These are phyloP conservation scores for Urosaurus nigricauda DNA, from an alignment of 2,797 vertebrate genomes.

Conservation along the genomic window DNA sequence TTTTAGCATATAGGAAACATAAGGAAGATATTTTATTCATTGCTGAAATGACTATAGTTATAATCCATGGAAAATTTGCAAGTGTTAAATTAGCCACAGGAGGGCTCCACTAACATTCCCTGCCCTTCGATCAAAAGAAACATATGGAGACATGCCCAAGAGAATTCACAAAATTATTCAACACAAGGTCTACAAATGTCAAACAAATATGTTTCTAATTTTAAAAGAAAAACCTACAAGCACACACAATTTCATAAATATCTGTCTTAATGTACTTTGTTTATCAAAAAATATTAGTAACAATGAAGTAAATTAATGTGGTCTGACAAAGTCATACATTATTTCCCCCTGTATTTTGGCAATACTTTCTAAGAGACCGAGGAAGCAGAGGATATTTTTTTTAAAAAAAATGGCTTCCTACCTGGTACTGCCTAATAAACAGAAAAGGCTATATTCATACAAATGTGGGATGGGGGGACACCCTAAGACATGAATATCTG, in stretches of 20 bases:
- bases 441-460: constrained; percentile 28
- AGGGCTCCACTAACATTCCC: constrained; percentile 49
- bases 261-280: constrained; percentile 5
- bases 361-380: constrained; percentile 18
- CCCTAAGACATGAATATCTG: constrained; percentile 43
- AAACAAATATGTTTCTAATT: constrained; percentile 21
- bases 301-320: constrained; percentile 34
- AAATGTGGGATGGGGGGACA: constrained; percentile 5
- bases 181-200: constrained; percentile 24
- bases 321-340: background rate
- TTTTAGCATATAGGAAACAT: constrained; percentile 38
- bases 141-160: constrained; percentile 24
- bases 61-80: constrained; percentile 28
- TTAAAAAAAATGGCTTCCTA: constrained; percentile 19
- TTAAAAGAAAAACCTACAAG: constrained; percentile 22
- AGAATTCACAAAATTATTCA: constrained; percentile 28
- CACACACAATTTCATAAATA: constrained; percentile 33
- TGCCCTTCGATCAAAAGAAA: constrained; percentile 38
- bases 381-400: background rate
- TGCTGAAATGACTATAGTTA: constrained; percentile 18
- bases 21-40: constrained; percentile 15
- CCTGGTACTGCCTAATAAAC: background rate
- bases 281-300: background rate
- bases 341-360: background rate
- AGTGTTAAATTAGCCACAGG: constrained; percentile 41